Percentiles rank a stretch among this genome's conserved stretches.
Conservation (phyloP, 1,140 invertebrate genomes). For the Pseudomyrmex concolor region DNA sequence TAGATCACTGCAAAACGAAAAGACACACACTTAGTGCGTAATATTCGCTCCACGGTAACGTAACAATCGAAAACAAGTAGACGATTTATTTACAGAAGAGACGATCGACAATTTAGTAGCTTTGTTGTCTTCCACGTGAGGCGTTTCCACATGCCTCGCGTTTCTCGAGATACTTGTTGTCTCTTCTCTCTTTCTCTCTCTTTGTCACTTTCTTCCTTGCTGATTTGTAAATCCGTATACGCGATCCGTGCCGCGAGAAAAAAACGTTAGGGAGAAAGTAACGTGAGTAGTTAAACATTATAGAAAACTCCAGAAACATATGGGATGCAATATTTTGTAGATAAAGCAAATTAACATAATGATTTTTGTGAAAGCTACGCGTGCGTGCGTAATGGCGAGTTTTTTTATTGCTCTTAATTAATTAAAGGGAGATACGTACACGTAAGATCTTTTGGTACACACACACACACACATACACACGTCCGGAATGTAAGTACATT, state of each 20-base stretch:
- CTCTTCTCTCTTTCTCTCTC: neutral
- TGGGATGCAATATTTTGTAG: constrained; percentile 70
- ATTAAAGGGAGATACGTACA: neutral
- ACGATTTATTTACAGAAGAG: constrained; percentile 12
- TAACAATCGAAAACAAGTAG: constrained; percentile 9
- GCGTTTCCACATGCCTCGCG: neutral
- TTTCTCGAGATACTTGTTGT: neutral
- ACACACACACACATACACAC: too few relatives aligned
- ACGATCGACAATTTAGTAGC: constrained; percentile 3
- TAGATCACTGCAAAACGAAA: neutral
- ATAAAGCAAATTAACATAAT: constrained; percentile 51
- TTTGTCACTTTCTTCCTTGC: too few relatives aligned
- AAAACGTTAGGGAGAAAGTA: neutral
- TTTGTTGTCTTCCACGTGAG: constrained; percentile 38
- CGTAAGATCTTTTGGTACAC: too few relatives aligned
- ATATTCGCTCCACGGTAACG: neutral
- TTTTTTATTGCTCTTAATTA: constrained; percentile 63
- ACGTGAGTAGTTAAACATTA: constrained; percentile 13
- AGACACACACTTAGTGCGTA: constrained; percentile 34
- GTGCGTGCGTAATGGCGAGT: constrained; percentile 26
- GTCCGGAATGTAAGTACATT: too few relatives aligned
- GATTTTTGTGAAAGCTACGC: constrained; percentile 31
- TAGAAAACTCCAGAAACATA: constrained; percentile 3
- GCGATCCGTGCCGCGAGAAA: neutral
- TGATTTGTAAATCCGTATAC: neutral